phyloP scores from a whole-genome alignment of 2,888 invertebrate species.

The Sthenelais limicola region DNA sequence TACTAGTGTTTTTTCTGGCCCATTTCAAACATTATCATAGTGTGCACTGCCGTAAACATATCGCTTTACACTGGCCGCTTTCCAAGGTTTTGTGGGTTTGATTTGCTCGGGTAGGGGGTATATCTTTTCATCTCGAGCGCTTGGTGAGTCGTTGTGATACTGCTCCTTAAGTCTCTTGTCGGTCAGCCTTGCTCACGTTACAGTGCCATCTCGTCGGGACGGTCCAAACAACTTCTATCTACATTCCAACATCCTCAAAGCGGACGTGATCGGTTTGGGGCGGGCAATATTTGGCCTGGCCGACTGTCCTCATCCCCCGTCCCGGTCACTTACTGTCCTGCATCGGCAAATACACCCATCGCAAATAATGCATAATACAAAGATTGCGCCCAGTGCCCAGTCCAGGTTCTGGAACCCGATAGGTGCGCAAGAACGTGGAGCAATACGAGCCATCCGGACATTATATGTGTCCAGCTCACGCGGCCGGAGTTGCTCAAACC shows the following conservation, averaged over 20 bases:
- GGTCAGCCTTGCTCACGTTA: conserved; percentile 8
- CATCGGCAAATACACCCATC: conserved; percentile 37
- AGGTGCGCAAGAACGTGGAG: too few relatives aligned
- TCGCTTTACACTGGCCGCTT: background rate
- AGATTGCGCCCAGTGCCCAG: too few relatives aligned
- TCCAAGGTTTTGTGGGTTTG: too few relatives aligned
- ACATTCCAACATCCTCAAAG: conserved; percentile 38
- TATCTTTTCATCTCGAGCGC: conserved; percentile 27
- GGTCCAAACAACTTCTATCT: conserved; percentile 11
- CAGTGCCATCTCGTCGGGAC: background rate
- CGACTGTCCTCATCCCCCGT: conserved; percentile 25
- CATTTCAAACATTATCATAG: too few relatives aligned
- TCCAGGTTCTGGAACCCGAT: too few relatives aligned
- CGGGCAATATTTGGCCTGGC: conserved; percentile 30
- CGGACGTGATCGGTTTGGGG: conserved; percentile 39
- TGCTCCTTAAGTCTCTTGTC: too few relatives aligned
- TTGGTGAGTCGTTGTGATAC: background rate
- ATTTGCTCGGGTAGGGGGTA: conserved; percentile 3
- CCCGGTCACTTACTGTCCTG: conserved; percentile 39
- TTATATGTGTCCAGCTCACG: too few relatives aligned
- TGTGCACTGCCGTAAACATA: too few relatives aligned
- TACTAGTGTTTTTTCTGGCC: too few relatives aligned
- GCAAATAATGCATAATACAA: conserved; percentile 39
- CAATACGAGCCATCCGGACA: too few relatives aligned
- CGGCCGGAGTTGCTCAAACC: too few relatives aligned